These are phyloP conservation scores for Marcusenius ussheri DNA, from an alignment of 2,113 vertebrate species.

Conservation along the genomic window DNA sequence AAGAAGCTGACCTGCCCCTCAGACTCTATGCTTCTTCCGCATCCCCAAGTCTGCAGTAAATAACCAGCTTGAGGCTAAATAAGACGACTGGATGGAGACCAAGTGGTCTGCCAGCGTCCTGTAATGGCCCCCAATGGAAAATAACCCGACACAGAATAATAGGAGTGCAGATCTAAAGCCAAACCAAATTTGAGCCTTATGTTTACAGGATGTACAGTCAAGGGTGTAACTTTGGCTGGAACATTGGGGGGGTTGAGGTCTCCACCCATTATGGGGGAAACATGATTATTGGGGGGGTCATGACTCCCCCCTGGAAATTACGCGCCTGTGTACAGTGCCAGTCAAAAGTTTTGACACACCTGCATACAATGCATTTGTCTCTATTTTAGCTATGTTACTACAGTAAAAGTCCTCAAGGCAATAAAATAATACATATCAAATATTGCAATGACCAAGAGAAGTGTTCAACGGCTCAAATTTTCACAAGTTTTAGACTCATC, in stretches of 20 bases:
- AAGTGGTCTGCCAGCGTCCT: neutral
- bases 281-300: too few species aligned
- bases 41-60: slow-evolving; percentile 17
- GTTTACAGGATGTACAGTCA: neutral
- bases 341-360: neutral
- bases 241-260: too few species aligned
- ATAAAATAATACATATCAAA: neutral
- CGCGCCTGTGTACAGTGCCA: neutral
- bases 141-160: neutral
- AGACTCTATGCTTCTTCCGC: neutral
- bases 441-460: neutral
- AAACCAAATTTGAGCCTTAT: neutral
- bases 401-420: too few species aligned
- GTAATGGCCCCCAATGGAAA: neutral
- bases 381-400: too few species aligned
- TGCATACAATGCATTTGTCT: neutral
- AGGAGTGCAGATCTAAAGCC: neutral
- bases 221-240: too few species aligned
- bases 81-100: neutral
- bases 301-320: too few species aligned
- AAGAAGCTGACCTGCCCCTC: neutral
- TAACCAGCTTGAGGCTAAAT: neutral
- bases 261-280: too few species aligned
- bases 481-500: neutral
- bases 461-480: neutral